Evolutionary conservation across 2,113 vertebrate species (phyloP), one percentile per base, ranked within the genome.

Genomic region (Trematocara unimaculatum): DNA sequence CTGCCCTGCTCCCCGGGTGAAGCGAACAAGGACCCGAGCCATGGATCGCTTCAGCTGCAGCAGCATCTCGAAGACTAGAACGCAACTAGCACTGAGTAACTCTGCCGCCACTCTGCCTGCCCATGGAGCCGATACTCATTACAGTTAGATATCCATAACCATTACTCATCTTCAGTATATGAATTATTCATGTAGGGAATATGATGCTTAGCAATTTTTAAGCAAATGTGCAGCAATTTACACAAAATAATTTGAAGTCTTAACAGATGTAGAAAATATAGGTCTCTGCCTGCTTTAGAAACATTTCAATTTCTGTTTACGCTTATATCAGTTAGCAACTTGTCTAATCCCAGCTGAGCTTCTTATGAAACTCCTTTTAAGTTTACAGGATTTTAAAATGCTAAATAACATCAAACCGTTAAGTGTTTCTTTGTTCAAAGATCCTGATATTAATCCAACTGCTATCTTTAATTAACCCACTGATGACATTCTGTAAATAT

Each of bases 1-100:
- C 95, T 98, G 87, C 97, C 97, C 18, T 99, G 98, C 4, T 90
- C 95, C 53, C 93, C 93, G 0, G 92, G 92, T 5, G 87, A 94
- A 4, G 83, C 87, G 7, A 45, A 83, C 38, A 40, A 78, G 31
- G 94, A 95, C 91, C 96, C 97, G 54, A 3, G 77, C 26, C 94
- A 96, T 7, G 82, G 87, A 77, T 93, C 88, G 1, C 31, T 74
- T 9, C 87, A 93, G 64, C 92, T 91, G 88, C 42, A 95, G 88
- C 91, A 92, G 33, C 33, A 49, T 42, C 87, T 94, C 5, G 51
- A 31, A 9, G 92, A 85, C 51, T 92, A 94, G 92, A 49, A 42
- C 18, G 9, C 53, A 2, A 1, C 87, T 47, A 55, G 7, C 26
- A 38, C 8, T 15, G 14, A 5, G 23, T 26, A 1, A 5, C 55